Conservation (phyloP, 37 sponge, comb jelly and placozoan species). For the Beroe forskalii region DNA sequence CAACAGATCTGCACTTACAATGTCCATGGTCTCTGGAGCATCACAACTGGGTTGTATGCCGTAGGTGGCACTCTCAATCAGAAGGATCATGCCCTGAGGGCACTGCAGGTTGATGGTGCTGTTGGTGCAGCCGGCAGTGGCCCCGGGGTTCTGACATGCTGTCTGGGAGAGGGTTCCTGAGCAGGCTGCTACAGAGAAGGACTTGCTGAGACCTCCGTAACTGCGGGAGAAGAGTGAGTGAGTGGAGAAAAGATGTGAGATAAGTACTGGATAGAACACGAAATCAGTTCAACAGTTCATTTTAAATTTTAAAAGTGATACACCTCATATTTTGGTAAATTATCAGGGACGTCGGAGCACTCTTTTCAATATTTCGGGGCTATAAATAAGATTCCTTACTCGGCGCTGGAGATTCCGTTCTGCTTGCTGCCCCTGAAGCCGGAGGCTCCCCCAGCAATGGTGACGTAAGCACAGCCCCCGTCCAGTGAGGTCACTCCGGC, state of each 20-base stretch:
- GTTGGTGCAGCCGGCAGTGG: conserved; percentile 17
- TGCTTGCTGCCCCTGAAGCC: conserved; percentile 48
- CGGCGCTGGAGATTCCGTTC: conserved; percentile 35
- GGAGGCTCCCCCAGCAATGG: conserved; percentile 10
- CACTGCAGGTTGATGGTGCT: conserved; percentile 49
- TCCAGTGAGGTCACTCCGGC: conserved; percentile 1
- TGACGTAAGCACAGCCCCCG: conserved; percentile 40
- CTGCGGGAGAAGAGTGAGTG: conserved; percentile 2
- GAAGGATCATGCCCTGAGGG: conserved; percentile 56
- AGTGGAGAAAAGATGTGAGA: too few species aligned
- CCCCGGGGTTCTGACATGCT: conserved; percentile 41
- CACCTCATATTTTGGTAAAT: too few species aligned
- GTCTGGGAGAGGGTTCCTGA: background rate
- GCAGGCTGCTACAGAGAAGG: conserved; percentile 32
- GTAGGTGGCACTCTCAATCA: conserved; percentile 46
- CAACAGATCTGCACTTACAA: conserved; percentile 27
- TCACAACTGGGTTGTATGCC: conserved; percentile 27
- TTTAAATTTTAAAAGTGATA: too few species aligned
- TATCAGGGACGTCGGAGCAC: too few species aligned
- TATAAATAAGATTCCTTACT: conserved; percentile 37
- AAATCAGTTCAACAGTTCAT: background rate
- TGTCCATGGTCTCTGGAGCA: conserved; percentile 35
- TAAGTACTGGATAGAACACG: too few species aligned
- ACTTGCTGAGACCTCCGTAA: conserved; percentile 45
- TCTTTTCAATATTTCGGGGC: too few species aligned